Evolutionary conservation across 2,888 invertebrate species (phyloP).

Genomic region (Tortricodes alternella): DNA sequence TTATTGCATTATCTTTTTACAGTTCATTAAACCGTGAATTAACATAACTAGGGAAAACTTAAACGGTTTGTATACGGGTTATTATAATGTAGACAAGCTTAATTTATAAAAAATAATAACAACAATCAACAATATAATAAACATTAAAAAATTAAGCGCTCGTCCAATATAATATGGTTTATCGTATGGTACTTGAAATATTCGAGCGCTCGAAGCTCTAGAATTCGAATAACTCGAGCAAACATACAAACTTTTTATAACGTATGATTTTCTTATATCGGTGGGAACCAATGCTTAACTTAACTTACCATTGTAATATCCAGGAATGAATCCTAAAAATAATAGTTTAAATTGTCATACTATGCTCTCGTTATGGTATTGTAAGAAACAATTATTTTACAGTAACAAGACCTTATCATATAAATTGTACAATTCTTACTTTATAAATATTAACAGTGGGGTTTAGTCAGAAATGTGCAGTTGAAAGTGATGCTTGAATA

Average conservation of each 20-base stretch:
- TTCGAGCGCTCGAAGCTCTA: no score
- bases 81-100: neutral
- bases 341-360: slow-evolving; percentile 15
- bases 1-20: slow-evolving; percentile 23
- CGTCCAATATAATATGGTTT: no score
- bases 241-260: no score
- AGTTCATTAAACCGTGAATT: slow-evolving; percentile 18
- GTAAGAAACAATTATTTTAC: slow-evolving; percentile 6
- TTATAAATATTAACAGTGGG: neutral
- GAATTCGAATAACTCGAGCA: no score
- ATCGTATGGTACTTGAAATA: no score
- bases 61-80: neutral
- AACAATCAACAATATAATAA: slow-evolving; percentile 21
- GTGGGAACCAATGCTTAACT: slow-evolving; percentile 1
- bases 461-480: neutral
- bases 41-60: neutral
- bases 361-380: slow-evolving; percentile 15
- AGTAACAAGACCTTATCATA: slow-evolving; percentile 16
- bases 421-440: slow-evolving; percentile 11
- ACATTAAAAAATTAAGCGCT: no score
- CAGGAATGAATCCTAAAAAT: slow-evolving; percentile 4
- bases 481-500: no score
- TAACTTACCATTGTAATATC: no score
- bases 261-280: no score
- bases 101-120: slow-evolving; percentile 12